Base-by-base conservation (phyloP, 2,797 vertebrate genomes). In the Syngnathus acus region DNA sequence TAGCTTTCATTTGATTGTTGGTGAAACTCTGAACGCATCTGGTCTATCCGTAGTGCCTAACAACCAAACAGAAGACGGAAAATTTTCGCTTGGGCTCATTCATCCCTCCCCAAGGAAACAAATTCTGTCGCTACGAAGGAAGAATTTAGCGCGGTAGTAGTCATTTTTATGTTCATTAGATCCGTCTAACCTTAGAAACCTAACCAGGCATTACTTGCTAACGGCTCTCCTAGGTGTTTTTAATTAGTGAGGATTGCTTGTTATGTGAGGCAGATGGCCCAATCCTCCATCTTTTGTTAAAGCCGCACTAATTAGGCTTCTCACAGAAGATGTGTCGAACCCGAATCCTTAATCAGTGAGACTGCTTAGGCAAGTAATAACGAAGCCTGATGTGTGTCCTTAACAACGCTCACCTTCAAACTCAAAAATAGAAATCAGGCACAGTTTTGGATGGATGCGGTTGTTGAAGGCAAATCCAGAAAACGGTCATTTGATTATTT, bases 271-370 rank as follows among this genome's bases (percentile, higher is more conserved):
- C 93, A 95, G 93, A 91, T 93, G 93, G 90, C 87, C 91, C 88
- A 93, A 90, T 93, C 89, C 92, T 90, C 90, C 84, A 84, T 92
- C 79, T 86, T 89, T 90, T 93, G 88, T 93, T 93, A 89, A 92
- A 95, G 91, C 92, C 91, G 91, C 92, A 89, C 90, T 95, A 95
- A 96, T 95, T 97, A 93, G 94, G 90, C 94, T 95, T 95, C 90
- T 84, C 81, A 60, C 86, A 92, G 89, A 93, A 92, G 88, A 87
- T 81, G 87, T 89, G 89, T 91, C 87, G 82, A 91, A 84, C 72
- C 86, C 89, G 89, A 89, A 94, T 88, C 74, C 87, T 87, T 93
- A 93, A 93, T 94, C 90, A 93, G 89, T 88, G 86, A 85, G 88
- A 78, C 78, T 85, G 82, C 88, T 89, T 91, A 82, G 81, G 79